Percentiles rank a stretch among this genome's conserved stretches.
Evolutionary conservation across 2,113 vertebrate species (phyloP).

Genomic region (Regulus satrapa): DNA sequence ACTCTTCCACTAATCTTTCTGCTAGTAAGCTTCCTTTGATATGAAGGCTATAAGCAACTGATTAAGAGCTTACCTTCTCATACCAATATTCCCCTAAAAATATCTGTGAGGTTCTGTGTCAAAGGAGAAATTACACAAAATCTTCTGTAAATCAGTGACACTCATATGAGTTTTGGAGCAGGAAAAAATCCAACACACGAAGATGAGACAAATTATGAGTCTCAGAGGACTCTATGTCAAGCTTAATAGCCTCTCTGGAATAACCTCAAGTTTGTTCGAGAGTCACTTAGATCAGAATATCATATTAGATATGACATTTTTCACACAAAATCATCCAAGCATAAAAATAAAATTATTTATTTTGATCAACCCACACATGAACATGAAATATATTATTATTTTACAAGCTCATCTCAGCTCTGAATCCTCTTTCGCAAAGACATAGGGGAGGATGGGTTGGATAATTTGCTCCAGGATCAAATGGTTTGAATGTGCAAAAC

Average conservation of each 20-base stretch:
- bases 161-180: background rate
- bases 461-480: background rate
- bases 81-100: background rate
- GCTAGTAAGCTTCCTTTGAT: background rate
- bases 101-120: background rate
- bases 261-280: background rate
- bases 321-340: background rate
- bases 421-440: background rate
- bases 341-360: background rate
- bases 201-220: background rate
- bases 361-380: background rate
- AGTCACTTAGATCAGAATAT: background rate
- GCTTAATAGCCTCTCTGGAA: background rate
- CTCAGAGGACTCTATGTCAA: background rate
- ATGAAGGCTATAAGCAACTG: background rate
- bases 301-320: background rate
- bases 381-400: background rate
- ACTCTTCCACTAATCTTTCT: background rate
- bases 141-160: background rate
- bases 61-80: background rate
- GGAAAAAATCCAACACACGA: background rate
- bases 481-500: fast-evolving
- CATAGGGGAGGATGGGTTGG: background rate
- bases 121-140: background rate
- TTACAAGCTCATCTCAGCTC: background rate